Evolutionary conservation across 2,888 invertebrate genomes (phyloP), one percentile per base, ranked within the genome.

Genomic region (Dicranocentrus wangi): DNA sequence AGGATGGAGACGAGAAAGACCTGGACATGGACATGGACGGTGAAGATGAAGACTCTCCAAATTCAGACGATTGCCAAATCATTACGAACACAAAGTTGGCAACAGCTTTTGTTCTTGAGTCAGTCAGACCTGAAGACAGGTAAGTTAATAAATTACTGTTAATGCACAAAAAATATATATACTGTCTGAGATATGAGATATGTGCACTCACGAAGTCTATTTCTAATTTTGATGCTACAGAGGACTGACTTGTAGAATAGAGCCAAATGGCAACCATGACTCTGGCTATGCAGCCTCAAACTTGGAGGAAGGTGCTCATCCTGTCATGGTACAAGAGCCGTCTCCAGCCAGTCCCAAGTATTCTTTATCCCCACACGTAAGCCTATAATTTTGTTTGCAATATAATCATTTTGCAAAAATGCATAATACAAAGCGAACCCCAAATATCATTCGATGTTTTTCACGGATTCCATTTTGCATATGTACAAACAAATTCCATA

Each of bases 21-120:
- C 70, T 88, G 87, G 53, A 88, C 87, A 25, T 88, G 87, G 84
- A 81, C 42, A 87, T 88, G 78, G 85, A 80, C 28, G 83, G 72
- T 10, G 93, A 93, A 86, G 82, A 60, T 32, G 86, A 86, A 25
- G 84, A 68, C 51, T 85, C 86, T 19, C 85, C 85, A 17, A 84
- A 85, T 73, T 84, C 85, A 90, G 93, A 93, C 76, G 93, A 93
- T 82, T 94, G 94, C 87, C 94, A 94, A 89, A 93, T 95, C 87
- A 95, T 96, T 88, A 94, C 94, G 58, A 96, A 96, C 89, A 95
- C 96, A 88, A 95, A 94, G 89, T 82, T 84, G 23, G 95, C 95
- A 85, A 94, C 95, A 0, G 96, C 96, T 88, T 95, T 96, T 88
- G 95, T 96, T 90, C 90, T 97, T 86, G 94, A 95, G 39, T 95